Conservation (phyloP, 2,797 vertebrate species). For the Danio aesculapii region DNA sequence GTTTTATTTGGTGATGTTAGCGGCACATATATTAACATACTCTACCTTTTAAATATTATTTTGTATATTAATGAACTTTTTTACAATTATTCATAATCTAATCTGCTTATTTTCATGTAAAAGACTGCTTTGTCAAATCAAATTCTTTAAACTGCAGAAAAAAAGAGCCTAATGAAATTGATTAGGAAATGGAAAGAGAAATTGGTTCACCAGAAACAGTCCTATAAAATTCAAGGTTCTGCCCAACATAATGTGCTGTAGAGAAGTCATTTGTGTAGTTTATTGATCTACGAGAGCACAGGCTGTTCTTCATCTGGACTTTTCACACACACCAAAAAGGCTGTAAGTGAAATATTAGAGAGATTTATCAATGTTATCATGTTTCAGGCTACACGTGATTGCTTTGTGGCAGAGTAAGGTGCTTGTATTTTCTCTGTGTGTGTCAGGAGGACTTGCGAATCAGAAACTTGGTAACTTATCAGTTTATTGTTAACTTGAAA, state of each 20-base stretch:
- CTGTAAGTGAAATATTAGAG: slow-evolving; percentile 37
- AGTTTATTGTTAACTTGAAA: slow-evolving; percentile 4
- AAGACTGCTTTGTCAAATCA: background rate
- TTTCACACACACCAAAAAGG: background rate
- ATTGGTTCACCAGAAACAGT: background rate
- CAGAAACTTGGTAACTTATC: background rate
- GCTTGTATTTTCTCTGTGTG: background rate
- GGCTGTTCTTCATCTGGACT: slow-evolving; percentile 32
- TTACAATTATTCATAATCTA: background rate
- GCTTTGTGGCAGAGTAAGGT: slow-evolving; percentile 12
- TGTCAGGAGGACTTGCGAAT: background rate
- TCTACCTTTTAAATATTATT: background rate
- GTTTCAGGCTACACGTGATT: slow-evolving; percentile 20
- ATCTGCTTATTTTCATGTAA: background rate
- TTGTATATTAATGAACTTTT: background rate
- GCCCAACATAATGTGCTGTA: slow-evolving; percentile 6
- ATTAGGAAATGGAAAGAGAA: slow-evolving; percentile 10
- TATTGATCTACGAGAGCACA: slow-evolving; percentile 45
- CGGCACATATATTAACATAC: background rate
- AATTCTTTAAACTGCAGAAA: background rate
- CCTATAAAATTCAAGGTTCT: background rate
- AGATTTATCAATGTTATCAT: slow-evolving; percentile 40
- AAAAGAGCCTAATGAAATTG: background rate
- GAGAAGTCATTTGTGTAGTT: slow-evolving; percentile 30
- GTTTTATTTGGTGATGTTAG: background rate